Evolutionary conservation across 2,888 invertebrate species (phyloP).

Genomic region (Aleiodes leptofemur): DNA sequence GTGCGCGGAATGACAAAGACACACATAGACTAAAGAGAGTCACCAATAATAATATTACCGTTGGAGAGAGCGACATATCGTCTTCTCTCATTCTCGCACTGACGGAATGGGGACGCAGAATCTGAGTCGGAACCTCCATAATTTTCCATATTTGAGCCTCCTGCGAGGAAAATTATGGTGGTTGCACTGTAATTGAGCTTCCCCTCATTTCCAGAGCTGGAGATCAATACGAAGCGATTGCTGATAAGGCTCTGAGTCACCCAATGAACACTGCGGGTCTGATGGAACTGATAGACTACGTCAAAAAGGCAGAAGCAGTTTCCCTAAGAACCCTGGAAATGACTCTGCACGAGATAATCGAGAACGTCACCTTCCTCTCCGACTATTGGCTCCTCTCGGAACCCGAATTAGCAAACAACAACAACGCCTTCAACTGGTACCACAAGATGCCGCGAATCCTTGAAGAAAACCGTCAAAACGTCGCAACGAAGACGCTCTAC

Average conservation of each 20-base stretch:
- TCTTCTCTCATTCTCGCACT: no score
- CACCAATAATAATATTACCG: no score
- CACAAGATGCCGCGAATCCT: constrained; percentile 87
- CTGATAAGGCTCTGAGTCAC: constrained; percentile 85
- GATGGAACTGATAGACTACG: constrained; percentile 89
- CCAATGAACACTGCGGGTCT: constrained; percentile 90
- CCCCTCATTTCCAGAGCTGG: constrained; percentile 79
- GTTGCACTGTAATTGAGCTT: neutral
- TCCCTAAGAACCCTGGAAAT: constrained; percentile 86
- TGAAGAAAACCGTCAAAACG: constrained; percentile 86
- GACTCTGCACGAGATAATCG: constrained; percentile 81
- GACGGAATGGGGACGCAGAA: no score
- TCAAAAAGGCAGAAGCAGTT: constrained; percentile 84
- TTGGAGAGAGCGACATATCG: no score
- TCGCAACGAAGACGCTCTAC: constrained; percentile 88
- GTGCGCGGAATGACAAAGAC: no score
- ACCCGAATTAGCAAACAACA: constrained; percentile 90
- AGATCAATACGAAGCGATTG: constrained; percentile 88
- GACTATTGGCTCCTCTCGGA: constrained; percentile 89
- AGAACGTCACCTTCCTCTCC: constrained; percentile 87
- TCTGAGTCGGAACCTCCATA: no score
- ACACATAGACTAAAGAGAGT: no score
- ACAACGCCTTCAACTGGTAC: constrained; percentile 91
- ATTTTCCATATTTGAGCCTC: no score
- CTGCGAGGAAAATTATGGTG: no score